Evolutionary conservation across 2,888 invertebrate species (phyloP).

Genomic region (Apamea anceps): DNA sequence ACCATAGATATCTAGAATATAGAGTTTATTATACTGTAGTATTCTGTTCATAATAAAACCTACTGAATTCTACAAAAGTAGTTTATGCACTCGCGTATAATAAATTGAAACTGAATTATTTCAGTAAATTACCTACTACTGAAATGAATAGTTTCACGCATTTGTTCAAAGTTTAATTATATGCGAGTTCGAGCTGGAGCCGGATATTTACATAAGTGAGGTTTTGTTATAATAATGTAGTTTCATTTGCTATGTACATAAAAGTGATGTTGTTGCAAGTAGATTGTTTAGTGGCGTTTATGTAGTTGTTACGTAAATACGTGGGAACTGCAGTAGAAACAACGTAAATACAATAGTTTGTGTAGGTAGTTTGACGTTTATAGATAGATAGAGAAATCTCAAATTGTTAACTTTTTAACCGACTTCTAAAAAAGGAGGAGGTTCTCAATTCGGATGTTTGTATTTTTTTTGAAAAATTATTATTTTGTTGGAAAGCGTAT

Average conservation of each 20-base stretch:
- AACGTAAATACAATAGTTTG: neutral
- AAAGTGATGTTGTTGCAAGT: slow-evolving; percentile 1
- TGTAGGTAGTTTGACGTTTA: neutral
- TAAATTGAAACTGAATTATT: slow-evolving; percentile 13
- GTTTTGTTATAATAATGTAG: neutral
- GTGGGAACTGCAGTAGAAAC: neutral
- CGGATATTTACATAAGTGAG: neutral
- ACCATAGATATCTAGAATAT: neutral
- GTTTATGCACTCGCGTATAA: neutral
- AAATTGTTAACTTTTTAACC: neutral
- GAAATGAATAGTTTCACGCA: slow-evolving; percentile 26
- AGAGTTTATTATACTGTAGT: too few relatives aligned
- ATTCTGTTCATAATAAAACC: neutral
- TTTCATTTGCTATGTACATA: slow-evolving; percentile 1
- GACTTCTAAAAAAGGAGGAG: too few relatives aligned
- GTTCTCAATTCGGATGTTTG: too few relatives aligned
- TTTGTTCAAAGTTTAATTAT: slow-evolving; percentile 15
- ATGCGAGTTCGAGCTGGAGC: neutral
- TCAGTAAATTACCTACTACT: slow-evolving; percentile 5
- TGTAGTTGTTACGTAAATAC: slow-evolving; percentile 4
- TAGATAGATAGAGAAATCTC: neutral
- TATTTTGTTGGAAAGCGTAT: too few relatives aligned
- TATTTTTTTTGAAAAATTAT: too few relatives aligned
- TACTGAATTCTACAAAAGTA: neutral
- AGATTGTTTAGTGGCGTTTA: neutral